phyloP scores from a whole-genome alignment of 1,140 invertebrate species.

The Neotoxoptera formosana region DNA sequence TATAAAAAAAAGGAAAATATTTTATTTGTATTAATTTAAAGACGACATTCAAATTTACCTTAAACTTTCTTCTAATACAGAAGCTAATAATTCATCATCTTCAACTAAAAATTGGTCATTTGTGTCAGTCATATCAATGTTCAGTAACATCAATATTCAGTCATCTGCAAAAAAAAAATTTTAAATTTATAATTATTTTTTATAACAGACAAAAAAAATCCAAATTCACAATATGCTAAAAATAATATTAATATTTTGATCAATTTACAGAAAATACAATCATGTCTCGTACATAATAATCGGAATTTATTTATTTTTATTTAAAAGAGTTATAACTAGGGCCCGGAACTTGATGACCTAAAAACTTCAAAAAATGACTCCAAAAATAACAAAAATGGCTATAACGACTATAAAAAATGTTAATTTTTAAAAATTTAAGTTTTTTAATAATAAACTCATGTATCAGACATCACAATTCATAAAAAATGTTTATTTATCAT shows the following conservation, averaged over 20 bases:
- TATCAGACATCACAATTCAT: too few species aligned
- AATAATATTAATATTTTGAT: neutral
- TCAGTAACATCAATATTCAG: neutral
- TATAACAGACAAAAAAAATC: neutral
- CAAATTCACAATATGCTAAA: neutral
- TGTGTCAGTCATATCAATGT: neutral
- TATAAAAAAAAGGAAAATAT: too few species aligned
- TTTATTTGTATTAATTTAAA: too few species aligned
- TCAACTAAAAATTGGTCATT: slow-evolving; percentile 28
- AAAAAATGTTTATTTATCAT: too few species aligned
- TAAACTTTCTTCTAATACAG: slow-evolving; percentile 60
- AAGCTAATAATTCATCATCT: slow-evolving; percentile 60
- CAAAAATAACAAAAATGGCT: too few species aligned
- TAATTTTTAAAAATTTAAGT: too few species aligned
- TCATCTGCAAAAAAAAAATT: neutral
- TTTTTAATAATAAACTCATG: too few species aligned
- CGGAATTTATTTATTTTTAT: too few species aligned
- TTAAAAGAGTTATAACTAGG: too few species aligned
- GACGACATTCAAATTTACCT: slow-evolving; percentile 28
- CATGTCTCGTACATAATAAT: neutral
- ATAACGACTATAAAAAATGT: too few species aligned
- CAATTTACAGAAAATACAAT: neutral
- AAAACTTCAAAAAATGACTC: too few species aligned
- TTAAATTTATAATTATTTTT: neutral
- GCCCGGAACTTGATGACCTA: too few species aligned